Conservation (phyloP, 2,888 invertebrate species). For the Nyleta sp. region DNA sequence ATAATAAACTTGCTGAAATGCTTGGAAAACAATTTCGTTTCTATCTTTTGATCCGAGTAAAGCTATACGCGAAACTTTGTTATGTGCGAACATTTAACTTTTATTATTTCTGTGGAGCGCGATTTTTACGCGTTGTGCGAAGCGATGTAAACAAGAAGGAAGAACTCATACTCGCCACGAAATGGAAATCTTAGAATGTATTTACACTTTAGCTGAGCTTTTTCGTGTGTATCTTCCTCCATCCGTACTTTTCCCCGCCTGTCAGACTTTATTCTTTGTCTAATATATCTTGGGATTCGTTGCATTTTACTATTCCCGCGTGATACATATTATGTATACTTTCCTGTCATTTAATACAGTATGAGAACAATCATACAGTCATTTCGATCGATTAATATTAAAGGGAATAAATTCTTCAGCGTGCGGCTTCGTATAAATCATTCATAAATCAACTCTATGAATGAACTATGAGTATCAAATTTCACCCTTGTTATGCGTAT, state of each 20-base stretch:
- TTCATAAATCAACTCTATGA: conserved; percentile 2
- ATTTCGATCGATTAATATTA: neutral
- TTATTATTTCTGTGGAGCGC: neutral
- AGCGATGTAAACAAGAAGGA: conserved; percentile 3
- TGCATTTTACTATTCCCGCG: too few species aligned
- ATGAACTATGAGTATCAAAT: conserved; percentile 20
- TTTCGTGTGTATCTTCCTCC: neutral
- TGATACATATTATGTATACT: neutral
- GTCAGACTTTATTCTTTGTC: conserved; percentile 1
- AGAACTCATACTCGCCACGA: conserved; percentile 1
- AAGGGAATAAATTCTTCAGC: neutral
- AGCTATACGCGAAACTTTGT: neutral
- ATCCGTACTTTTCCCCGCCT: neutral
- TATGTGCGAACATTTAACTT: neutral
- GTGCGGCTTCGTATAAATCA: neutral
- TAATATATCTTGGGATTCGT: neutral
- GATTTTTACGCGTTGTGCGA: conserved; percentile 1
- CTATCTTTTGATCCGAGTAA: neutral
- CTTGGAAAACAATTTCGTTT: neutral
- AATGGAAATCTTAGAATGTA: conserved; percentile 23
- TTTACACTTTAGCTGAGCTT: conserved; percentile 7
- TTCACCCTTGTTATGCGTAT: conserved; percentile 15
- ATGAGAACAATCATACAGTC: neutral
- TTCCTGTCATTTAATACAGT: neutral
- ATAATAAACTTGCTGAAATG: neutral